phyloP scores from a whole-genome alignment of 2,113 vertebrate species.

The Procavia capensis region DNA sequence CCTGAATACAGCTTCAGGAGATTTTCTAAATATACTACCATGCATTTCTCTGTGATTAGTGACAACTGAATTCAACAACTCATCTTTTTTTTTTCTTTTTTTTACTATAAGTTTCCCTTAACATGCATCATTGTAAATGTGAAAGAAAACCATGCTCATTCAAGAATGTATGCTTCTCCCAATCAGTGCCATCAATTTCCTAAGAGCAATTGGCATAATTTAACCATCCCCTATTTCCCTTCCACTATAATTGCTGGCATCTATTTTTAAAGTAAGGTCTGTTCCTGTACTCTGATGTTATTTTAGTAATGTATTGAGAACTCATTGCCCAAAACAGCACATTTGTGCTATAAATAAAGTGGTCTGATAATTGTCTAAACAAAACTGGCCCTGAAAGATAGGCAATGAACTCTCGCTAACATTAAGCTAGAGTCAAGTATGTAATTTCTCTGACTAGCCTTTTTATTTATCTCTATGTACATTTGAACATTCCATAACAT shows the following conservation, averaged over 20 bases:
- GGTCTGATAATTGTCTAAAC: constrained; percentile 52
- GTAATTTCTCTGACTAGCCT: not conserved
- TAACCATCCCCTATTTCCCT: constrained; percentile 13
- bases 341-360: constrained; percentile 56
- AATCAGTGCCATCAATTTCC: not conserved
- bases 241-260: constrained; percentile 31
- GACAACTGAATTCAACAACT: not conserved
- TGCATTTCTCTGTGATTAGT: not conserved
- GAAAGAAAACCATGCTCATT: not conserved
- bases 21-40: constrained; percentile 53
- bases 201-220: constrained; percentile 12
- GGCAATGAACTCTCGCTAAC: constrained; percentile 46
- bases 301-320: constrained; percentile 67
- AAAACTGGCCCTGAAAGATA: not conserved
- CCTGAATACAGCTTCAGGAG: not conserved
- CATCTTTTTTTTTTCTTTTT: not conserved
- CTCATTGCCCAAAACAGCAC: constrained; percentile 35
- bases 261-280: constrained; percentile 72
- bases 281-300: constrained; percentile 32
- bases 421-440: not conserved
- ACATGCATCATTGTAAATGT: constrained; percentile 51
- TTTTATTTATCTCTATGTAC: not conserved
- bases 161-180: not conserved
- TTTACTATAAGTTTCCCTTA: not conserved
- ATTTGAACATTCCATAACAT: not conserved